These are phyloP conservation scores for Halcyon chelicuti DNA, from an alignment of 2,797 vertebrate species.

Conservation along the genomic window DNA sequence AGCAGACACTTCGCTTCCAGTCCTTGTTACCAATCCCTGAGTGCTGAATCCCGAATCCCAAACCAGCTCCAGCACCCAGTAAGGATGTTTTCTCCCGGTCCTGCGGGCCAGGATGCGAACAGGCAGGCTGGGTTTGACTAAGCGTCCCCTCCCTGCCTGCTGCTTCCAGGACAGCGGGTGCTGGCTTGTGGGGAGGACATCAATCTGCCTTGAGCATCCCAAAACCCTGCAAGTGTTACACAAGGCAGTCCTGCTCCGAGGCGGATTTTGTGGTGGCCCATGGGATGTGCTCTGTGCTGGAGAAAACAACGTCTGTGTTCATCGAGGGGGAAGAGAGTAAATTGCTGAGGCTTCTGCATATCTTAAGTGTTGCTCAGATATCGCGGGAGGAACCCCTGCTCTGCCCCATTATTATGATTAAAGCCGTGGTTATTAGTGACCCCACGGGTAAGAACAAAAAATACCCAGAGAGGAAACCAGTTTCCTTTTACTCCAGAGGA, in stretches of 20 bases:
- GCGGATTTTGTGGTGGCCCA: background rate
- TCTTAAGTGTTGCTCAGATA: background rate
- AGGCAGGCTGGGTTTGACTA: background rate
- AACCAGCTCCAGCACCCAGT: background rate
- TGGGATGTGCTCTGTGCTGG: rapidly evolving
- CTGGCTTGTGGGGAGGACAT: rapidly evolving
- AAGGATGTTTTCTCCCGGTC: background rate
- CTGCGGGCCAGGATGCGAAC: background rate
- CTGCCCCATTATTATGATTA: background rate
- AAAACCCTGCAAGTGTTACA: no score
- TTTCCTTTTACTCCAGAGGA: background rate
- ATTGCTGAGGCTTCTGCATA: no score
- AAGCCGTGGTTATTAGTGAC: background rate
- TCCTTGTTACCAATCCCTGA: no score
- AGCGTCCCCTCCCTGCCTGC: background rate
- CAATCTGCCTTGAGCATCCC: background rate
- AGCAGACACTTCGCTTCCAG: background rate
- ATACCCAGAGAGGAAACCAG: background rate
- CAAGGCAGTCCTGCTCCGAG: rapidly evolving
- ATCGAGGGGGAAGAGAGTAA: background rate
- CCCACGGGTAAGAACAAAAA: background rate
- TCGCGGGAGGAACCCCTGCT: background rate
- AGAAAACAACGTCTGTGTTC: rapidly evolving
- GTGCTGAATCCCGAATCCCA: background rate
- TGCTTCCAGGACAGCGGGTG: background rate